These are phyloP conservation scores for Chesias legatella DNA, from an alignment of 2,888 invertebrate genomes.

Conservation along the genomic window DNA sequence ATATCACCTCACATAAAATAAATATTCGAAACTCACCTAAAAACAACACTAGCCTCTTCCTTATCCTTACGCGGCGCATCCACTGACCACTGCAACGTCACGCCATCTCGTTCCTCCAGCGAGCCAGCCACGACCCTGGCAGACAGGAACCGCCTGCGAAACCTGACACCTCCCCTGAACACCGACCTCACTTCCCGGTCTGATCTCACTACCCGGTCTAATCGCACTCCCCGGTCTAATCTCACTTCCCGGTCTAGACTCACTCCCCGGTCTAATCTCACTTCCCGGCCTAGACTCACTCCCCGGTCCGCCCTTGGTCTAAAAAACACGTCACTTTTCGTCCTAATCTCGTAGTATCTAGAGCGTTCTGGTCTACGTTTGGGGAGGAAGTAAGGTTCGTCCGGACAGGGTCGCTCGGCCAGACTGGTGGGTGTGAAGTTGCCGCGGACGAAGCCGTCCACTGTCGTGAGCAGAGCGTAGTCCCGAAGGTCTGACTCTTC, in stretches of 20 bases:
- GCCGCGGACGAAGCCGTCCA: constrained; percentile 59
- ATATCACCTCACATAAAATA: too few species aligned
- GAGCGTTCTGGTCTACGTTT: constrained; percentile 53
- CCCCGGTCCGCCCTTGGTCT: constrained; percentile 53
- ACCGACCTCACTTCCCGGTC: constrained; percentile 51
- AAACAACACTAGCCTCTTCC: constrained; percentile 65
- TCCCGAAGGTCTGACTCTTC: constrained; percentile 54
- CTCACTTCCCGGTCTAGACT: too few species aligned
- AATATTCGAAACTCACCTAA: constrained; percentile 57
- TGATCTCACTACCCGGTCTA: too few species aligned
- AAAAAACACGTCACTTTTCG: constrained; percentile 56
- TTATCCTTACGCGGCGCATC: constrained; percentile 59
- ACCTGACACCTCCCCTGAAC: constrained; percentile 42
- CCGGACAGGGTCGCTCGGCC: constrained; percentile 57
- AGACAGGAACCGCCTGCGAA: constrained; percentile 52
- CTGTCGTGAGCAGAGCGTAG: constrained; percentile 64
- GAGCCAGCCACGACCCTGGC: constrained; percentile 62
- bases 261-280: too few species aligned
- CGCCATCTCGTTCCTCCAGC: constrained; percentile 44
- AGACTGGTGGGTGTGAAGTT: constrained; percentile 69
- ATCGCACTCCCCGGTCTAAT: too few species aligned
- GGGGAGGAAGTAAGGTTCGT: constrained; percentile 64
- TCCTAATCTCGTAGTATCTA: constrained; percentile 46
- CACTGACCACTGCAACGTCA: constrained; percentile 64
- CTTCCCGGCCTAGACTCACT: too few species aligned